Evolutionary conservation across 1,140 invertebrate genomes (phyloP), one percentile per base, ranked within the genome.

Genomic region (Aphis gossypii): DNA sequence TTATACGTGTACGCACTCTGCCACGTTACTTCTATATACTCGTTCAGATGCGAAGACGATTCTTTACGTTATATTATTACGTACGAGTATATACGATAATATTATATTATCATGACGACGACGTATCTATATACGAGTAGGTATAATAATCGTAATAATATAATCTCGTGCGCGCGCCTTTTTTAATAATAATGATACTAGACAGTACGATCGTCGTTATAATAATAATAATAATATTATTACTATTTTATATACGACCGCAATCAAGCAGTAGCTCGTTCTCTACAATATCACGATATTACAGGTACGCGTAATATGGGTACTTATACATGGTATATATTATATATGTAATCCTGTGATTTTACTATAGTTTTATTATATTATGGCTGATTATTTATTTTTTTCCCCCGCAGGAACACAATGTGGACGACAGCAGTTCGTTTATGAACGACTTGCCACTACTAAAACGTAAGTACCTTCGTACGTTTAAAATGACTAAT

Each of bases 401-500:
- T 95, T 92, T 94, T 91, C 95, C 94, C 94, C 96, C 96, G 88
- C 96, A 97, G 97, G 97, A 97, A 95, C 96, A 97, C 94, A 97
- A 97, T 94, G 97, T 98, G 95, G 98, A 98, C 95, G 97, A 98
- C 94, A 97, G 97, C 94, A 97, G 97, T 93, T 97, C 97, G 38
- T 98, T 98, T 95, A 98, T 98, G 96, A 97, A 97, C 94, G 97
- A 98, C 95, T 96, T 98, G 95, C 97, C 98, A 94, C 96, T 98
- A 94, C 96, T 98, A 94, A 98, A 98, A 97, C 98, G 98, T 98
- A 96, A 97, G 97, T 97, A 94, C 23, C 25, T 35, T 48, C 86
- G 23, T 87, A 48, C 18, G 2, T 84, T 41, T 87, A 48, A 87
- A 48, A 7, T 46, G 8, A 4, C 9, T 48, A 86, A 86, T 23